Evolutionary conservation across 2,797 vertebrate species (phyloP), one percentile per base, ranked within the genome.

Genomic region (Artibeus jamaicensis): DNA sequence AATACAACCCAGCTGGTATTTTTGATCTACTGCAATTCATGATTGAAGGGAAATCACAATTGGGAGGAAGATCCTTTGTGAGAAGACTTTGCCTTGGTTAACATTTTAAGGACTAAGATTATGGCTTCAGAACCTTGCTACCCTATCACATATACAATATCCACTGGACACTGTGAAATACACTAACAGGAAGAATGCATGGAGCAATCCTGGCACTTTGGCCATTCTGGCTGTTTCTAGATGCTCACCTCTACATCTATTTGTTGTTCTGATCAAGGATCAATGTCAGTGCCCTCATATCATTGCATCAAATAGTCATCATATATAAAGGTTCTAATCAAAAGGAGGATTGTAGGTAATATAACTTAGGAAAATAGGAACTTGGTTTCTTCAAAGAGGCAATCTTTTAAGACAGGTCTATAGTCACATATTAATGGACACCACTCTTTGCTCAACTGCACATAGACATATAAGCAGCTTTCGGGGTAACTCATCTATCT

Each of bases 1-100:
- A 3, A 83, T 98, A 34, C 98, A 98, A 29, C 95, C 97, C 82
- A 98, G 73, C 70, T 98, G 98, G 98, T 97, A 98, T 97, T 98
- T 99, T 91, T 98, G 96, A 98, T 24, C 16, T 0, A 0, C 55
- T 2, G 15, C 26, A 42, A 32, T 77, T 39, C 48, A 1, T 0
- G 18, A 34, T 37, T 4, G 26, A 70, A 74, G 37, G 67, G 46
- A 67, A 34, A 48, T 3, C 0, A 0, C 11, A 16, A 44, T 3
- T n/a, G 46, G 37, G 26, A 53, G 67, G 78, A 67, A 37, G 74
- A 92, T 24, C 55, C n/a, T 90, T 82, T 24, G 29, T 14, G 50
- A 48, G 81, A 92, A 44, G 95, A 32, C 48, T 85, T n/a, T 3
- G 32, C 53, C 19, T 62, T 42, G 39, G 12, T 37, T 37, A 37